Evolutionary conservation across 2,113 vertebrate species (phyloP).

Genomic region (Crocuta crocuta): DNA sequence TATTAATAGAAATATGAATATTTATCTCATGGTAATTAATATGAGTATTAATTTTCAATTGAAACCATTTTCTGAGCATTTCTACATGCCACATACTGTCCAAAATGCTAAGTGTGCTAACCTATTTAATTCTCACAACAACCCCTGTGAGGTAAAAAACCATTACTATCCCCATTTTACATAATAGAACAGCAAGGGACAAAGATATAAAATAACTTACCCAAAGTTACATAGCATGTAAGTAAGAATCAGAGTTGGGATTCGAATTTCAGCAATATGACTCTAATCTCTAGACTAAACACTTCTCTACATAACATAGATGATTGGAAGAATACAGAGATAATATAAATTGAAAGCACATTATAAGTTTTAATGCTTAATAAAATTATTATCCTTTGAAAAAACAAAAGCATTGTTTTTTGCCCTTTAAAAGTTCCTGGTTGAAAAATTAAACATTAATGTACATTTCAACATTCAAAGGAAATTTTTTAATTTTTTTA

Average conservation of each 20-base stretch:
- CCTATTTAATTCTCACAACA: background rate
- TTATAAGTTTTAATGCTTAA: background rate
- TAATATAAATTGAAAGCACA: background rate
- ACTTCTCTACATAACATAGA: background rate
- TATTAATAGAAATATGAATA: background rate
- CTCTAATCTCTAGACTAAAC: background rate
- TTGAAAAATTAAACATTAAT: background rate
- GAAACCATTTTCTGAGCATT: background rate
- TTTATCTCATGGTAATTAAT: background rate
- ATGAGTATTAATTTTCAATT: background rate
- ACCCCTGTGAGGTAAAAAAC: background rate
- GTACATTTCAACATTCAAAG: background rate
- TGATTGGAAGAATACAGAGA: background rate
- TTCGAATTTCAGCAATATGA: background rate
- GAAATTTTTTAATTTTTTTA: background rate
- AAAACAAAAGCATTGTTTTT: background rate
- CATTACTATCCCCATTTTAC: background rate
- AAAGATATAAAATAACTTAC: slow-evolving; percentile 32
- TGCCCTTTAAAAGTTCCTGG: background rate
- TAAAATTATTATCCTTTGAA: background rate
- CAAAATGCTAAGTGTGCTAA: background rate
- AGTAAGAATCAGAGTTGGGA: background rate
- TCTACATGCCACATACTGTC: background rate
- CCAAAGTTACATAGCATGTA: background rate
- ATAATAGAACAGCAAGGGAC: background rate